These are phyloP conservation scores for Callipepla californica DNA, from an alignment of 2,113 vertebrate genomes.

Conservation along the genomic window DNA sequence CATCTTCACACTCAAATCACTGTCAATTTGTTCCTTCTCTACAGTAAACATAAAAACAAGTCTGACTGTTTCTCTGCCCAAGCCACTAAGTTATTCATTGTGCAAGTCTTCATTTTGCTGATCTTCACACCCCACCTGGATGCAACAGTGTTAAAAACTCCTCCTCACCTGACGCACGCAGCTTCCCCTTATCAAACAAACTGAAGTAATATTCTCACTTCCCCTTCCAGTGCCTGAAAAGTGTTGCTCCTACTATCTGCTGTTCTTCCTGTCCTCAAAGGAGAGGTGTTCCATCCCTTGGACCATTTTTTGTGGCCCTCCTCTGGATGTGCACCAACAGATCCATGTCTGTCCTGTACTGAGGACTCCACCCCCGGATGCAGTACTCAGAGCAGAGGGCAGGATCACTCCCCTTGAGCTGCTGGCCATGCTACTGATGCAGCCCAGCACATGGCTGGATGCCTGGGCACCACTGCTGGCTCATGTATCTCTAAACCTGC, in stretches of 20 bases:
- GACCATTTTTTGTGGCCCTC: no score
- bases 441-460: no score
- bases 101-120: not conserved
- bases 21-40: not conserved
- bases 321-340: no score
- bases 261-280: not conserved
- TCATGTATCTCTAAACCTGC: no score
- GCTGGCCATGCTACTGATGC: no score
- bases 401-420: no score
- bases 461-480: no score
- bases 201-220: not conserved
- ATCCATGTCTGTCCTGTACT: no score
- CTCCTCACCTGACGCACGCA: not conserved
- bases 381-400: no score
- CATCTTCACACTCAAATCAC: not conserved
- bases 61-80: not conserved
- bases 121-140: not conserved
- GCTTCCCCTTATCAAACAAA: not conserved
- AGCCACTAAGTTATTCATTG: not conserved
- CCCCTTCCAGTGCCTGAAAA: not conserved
- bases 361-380: no score
- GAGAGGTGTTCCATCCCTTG: no score
- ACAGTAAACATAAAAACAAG: not conserved
- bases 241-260: not conserved
- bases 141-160: not conserved